Conservation (phyloP, 2,797 vertebrate genomes). For the Mergus octosetaceus region DNA sequence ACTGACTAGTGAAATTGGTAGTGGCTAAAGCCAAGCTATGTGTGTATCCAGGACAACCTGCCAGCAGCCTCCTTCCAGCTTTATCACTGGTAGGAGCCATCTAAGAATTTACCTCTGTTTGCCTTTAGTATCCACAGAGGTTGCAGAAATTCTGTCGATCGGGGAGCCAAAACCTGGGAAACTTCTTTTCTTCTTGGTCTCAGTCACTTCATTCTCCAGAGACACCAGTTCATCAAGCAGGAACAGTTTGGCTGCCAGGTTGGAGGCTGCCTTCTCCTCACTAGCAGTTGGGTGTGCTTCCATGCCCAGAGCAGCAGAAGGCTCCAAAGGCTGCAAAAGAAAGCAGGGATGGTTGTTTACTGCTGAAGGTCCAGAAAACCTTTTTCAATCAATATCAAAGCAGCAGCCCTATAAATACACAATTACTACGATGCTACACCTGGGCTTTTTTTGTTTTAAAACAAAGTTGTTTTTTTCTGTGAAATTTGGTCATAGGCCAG, state of each 20-base stretch:
- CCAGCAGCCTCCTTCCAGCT: neutral
- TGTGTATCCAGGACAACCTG: neutral
- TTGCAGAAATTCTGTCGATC: conserved; percentile 87
- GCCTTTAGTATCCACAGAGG: conserved; percentile 80
- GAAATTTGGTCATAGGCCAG: neutral
- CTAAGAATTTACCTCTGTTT: conserved; percentile 77
- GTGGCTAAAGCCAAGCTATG: neutral
- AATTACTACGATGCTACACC: neutral
- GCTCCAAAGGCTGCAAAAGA: conserved; percentile 64
- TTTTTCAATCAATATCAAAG: neutral
- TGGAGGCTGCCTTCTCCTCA: conserved; percentile 75
- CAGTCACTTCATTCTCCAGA: conserved; percentile 88
- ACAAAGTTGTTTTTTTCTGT: neutral
- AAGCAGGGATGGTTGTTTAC: neutral
- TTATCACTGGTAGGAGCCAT: neutral
- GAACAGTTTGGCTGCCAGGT: conserved; percentile 77
- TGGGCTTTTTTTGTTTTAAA: neutral
- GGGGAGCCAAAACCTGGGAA: conserved; percentile 87
- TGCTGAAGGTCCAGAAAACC: neutral
- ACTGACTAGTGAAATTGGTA: neutral
- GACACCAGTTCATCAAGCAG: conserved; percentile 81
- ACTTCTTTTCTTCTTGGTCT: conserved; percentile 91
- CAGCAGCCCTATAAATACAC: neutral
- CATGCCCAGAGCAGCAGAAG: conserved; percentile 1
- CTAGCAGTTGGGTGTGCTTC: neutral